phyloP scores from a whole-genome alignment of 1,140 invertebrate species.

The Diorhabda elongata region DNA sequence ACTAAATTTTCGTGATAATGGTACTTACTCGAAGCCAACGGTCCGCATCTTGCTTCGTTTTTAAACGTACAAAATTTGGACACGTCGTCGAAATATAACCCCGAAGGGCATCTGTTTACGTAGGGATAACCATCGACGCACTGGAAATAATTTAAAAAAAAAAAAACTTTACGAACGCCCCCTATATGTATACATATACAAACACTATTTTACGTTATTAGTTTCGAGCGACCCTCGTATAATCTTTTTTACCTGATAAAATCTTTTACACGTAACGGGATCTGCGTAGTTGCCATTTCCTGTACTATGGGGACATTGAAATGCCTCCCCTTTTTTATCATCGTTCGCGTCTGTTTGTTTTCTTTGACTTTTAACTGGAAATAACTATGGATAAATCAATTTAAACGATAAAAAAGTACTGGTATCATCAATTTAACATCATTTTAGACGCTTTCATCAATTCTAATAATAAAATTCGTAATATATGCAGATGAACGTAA shows the following conservation, averaged over 20 bases:
- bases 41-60: constrained; percentile 85
- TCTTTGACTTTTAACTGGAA: constrained; percentile 38
- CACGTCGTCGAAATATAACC: constrained; percentile 84
- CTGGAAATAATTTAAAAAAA: constrained; percentile 48
- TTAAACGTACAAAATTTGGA: constrained; percentile 89
- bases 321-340: constrained; percentile 58
- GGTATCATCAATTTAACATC: background rate
- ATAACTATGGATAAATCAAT: constrained; percentile 34
- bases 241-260: constrained; percentile 68
- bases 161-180: no score
- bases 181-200: no score
- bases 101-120: constrained; percentile 81
- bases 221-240: no score
- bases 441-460: background rate
- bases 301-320: constrained; percentile 66
- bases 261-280: constrained; percentile 78
- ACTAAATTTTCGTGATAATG: background rate
- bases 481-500: background rate
- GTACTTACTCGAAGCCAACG: constrained; percentile 72
- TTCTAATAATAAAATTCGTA: background rate
- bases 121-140: constrained; percentile 86
- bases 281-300: constrained; percentile 90
- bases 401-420: background rate
- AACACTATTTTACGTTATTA: no score
- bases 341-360: constrained; percentile 26